These are phyloP conservation scores for Phyllostomus discolor DNA, from an alignment of 2,113 vertebrate species.

Conservation along the genomic window DNA sequence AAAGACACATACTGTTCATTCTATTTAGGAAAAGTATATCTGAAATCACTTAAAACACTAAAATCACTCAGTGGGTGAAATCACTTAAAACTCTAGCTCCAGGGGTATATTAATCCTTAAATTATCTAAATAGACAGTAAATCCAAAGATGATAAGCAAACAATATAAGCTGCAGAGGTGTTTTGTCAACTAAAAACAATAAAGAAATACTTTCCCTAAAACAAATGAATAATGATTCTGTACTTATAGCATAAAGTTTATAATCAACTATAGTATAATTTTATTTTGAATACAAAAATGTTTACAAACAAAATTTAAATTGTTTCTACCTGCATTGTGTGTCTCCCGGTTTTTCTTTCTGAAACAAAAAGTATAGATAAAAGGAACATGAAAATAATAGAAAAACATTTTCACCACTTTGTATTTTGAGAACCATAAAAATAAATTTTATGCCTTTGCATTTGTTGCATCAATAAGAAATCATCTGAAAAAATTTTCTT, in stretches of 20 bases:
- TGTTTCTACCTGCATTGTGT: slow-evolving; percentile 93
- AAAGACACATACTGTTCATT: neutral
- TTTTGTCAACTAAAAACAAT: neutral
- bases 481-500: slow-evolving; percentile 3
- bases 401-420: slow-evolving; percentile 20
- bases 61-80: neutral
- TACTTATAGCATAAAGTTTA: neutral
- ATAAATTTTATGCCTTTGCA: slow-evolving; percentile 22
- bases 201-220: neutral
- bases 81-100: neutral
- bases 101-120: neutral
- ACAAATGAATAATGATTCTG: neutral
- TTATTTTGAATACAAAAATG: slow-evolving; percentile 39
- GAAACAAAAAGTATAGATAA: slow-evolving; percentile 69
- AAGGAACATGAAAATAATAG: slow-evolving; percentile 49
- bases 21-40: neutral
- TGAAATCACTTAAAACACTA: neutral
- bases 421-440: slow-evolving; percentile 33
- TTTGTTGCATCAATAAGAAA: slow-evolving; percentile 23
- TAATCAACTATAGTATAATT: neutral
- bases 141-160: neutral
- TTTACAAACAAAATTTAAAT: slow-evolving; percentile 22
- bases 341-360: slow-evolving; percentile 99
- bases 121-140: neutral
- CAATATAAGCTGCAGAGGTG: neutral